phyloP scores from a whole-genome alignment of 2,113 vertebrate genomes.

The Sigmodon hispidus region DNA sequence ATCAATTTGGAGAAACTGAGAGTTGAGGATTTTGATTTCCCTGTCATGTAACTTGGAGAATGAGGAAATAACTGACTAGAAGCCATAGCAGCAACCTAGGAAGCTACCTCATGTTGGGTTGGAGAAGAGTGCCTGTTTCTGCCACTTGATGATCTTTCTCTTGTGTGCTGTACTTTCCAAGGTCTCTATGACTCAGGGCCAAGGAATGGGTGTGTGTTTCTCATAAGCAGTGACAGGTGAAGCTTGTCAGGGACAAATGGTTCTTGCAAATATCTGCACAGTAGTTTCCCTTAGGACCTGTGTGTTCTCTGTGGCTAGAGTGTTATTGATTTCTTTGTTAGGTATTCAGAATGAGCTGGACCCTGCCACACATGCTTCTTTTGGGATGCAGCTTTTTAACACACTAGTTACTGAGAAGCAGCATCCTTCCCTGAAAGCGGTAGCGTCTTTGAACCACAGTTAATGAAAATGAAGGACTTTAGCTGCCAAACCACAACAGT shows the following conservation, averaged over 20 bases:
- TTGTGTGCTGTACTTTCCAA: neutral
- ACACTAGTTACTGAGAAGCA: slow-evolving; percentile 34
- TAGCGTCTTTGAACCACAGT: slow-evolving; percentile 64
- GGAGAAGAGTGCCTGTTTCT: neutral
- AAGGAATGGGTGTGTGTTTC: neutral
- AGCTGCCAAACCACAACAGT: slow-evolving; percentile 80
- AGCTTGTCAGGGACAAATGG: neutral
- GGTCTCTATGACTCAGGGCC: neutral
- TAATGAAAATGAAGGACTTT: slow-evolving; percentile 76
- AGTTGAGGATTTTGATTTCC: neutral
- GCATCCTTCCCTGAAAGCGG: neutral
- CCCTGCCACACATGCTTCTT: slow-evolving; percentile 29
- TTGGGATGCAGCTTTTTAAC: slow-evolving; percentile 38
- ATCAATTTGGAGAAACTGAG: neutral
- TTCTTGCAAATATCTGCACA: neutral
- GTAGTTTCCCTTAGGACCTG: slow-evolving; percentile 9
- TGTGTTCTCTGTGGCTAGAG: neutral
- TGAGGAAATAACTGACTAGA: neutral
- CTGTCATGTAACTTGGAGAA: neutral
- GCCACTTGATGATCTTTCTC: neutral
- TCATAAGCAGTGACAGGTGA: neutral
- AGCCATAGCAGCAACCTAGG: neutral
- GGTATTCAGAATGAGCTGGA: slow-evolving; percentile 29
- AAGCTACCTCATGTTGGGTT: neutral
- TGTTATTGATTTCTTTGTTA: neutral